phyloP scores from a whole-genome alignment of 2,113 vertebrate species.

The Rhinopithecus roxellana region DNA sequence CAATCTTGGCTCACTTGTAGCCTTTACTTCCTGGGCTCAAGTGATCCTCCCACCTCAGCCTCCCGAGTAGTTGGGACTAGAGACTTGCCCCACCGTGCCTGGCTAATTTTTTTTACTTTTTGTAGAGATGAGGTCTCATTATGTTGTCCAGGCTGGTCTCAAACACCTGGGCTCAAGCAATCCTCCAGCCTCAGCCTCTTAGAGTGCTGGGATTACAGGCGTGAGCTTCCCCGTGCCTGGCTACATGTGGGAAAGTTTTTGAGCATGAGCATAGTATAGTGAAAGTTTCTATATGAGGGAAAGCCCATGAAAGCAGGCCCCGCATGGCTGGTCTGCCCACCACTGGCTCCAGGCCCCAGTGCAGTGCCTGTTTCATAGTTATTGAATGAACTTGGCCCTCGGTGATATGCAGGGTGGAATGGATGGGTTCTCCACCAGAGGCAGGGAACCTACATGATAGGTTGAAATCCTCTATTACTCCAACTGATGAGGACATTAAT shows the following conservation, averaged over 20 bases:
- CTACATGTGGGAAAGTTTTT: background rate
- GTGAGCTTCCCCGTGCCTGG: too few species aligned
- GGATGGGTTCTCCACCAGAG: background rate
- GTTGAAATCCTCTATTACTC: background rate
- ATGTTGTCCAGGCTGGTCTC: too few species aligned
- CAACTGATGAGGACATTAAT: background rate
- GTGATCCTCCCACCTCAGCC: too few species aligned
- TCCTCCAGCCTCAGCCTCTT: too few species aligned
- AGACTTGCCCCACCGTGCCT: too few species aligned
- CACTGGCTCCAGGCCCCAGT: background rate
- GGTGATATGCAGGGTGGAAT: background rate
- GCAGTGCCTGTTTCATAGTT: fast-evolving
- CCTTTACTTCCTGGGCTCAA: too few species aligned
- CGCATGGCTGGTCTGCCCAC: fast-evolving
- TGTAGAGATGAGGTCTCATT: too few species aligned
- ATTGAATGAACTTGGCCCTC: background rate
- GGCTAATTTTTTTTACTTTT: too few species aligned
- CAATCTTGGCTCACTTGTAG: too few species aligned
- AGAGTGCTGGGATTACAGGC: too few species aligned
- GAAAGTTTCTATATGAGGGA: background rate
- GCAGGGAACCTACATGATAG: background rate
- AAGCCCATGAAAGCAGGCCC: background rate
- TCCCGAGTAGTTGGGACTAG: too few species aligned
- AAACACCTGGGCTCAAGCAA: too few species aligned
- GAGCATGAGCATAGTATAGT: background rate